Conservation (phyloP, 1,140 invertebrate genomes). For the Diploscapter pachys region DNA sequence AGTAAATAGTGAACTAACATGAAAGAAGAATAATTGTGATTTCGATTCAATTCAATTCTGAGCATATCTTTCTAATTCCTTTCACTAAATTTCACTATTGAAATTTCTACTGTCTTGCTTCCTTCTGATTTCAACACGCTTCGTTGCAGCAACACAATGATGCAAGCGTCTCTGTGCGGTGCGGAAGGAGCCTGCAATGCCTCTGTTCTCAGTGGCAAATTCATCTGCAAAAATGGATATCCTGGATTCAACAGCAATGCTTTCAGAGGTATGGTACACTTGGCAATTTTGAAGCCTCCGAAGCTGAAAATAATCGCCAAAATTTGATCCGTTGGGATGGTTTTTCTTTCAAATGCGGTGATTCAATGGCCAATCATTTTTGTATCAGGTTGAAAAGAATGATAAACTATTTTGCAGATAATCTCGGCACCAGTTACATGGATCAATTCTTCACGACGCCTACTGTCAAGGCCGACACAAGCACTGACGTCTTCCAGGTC, state of each 20-base stretch:
- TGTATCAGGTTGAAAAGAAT: neutral
- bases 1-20: no score
- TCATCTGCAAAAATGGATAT: slow-evolving; percentile 50
- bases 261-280: slow-evolving; percentile 33
- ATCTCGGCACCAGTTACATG: slow-evolving; percentile 46
- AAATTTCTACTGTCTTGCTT: no score
- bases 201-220: neutral
- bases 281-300: no score
- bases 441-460: slow-evolving; percentile 34
- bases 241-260: slow-evolving; percentile 50
- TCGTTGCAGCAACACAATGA: no score
- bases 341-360: no score
- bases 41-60: no score
- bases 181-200: slow-evolving; percentile 6
- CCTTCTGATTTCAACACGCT: no score
- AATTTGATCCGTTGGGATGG: no score
- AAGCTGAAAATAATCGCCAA: no score
- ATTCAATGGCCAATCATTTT: neutral
- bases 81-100: no score
- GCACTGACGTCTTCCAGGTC: slow-evolving; percentile 65
- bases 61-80: no score
- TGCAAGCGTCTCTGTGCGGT: slow-evolving; percentile 4
- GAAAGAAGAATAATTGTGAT: no score
- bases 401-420: slow-evolving; percentile 39
- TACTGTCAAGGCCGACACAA: slow-evolving; percentile 35